Conservation (phyloP, 35 echinoderm and acorn worm species). For the Holothuria glaberrima region DNA sequence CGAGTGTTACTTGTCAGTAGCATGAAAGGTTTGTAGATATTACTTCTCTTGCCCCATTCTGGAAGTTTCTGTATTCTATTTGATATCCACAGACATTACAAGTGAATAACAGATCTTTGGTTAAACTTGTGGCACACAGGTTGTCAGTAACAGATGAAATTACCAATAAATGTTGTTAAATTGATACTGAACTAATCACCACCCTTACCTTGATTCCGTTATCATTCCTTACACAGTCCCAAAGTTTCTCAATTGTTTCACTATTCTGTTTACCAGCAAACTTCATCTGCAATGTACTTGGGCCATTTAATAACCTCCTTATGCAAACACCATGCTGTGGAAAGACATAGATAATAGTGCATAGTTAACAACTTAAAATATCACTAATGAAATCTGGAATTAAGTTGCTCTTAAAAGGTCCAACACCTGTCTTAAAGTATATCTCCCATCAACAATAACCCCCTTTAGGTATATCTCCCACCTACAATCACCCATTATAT, state of each 20-base stretch:
- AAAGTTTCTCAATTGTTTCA: constrained; percentile 87
- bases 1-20: too few species aligned
- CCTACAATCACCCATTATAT: too few species aligned
- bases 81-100: not conserved
- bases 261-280: constrained; percentile 49
- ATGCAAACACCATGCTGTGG: constrained; percentile 83
- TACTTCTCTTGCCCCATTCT: too few species aligned
- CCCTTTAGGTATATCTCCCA: too few species aligned
- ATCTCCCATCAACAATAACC: too few species aligned
- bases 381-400: too few species aligned
- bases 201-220: constrained; percentile 94
- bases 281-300: constrained; percentile 59
- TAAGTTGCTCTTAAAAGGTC: too few species aligned
- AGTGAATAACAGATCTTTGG: not conserved
- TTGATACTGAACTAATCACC: not conserved
- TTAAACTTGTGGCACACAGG: not conserved
- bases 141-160: not conserved
- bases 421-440: too few species aligned
- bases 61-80: too few species aligned
- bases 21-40: too few species aligned
- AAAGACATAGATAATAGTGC: not conserved
- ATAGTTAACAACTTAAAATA: too few species aligned
- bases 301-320: constrained; percentile 63
- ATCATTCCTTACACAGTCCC: constrained; percentile 89
- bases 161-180: constrained; percentile 10